phyloP scores from a whole-genome alignment of 2,797 vertebrate genomes.

The Tauraco hartlaubi region DNA sequence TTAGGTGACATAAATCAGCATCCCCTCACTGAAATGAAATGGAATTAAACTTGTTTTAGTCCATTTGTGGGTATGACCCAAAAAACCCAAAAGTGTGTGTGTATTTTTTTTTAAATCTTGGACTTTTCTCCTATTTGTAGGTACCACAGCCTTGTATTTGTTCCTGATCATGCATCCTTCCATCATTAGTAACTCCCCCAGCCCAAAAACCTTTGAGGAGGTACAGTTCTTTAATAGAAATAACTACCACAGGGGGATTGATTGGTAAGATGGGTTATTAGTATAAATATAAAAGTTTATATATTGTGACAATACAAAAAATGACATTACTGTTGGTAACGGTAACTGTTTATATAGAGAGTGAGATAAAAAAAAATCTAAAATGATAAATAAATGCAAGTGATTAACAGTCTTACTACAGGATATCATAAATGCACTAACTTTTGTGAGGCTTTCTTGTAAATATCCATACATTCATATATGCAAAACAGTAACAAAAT shows the following conservation, averaged over 20 bases:
- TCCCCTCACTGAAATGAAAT: neutral
- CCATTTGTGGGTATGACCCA: neutral
- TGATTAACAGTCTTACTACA: neutral
- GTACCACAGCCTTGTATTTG: constrained; percentile 97
- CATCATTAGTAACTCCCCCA: constrained; percentile 97
- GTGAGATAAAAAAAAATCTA: neutral
- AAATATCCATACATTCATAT: neutral
- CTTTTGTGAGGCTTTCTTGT: neutral
- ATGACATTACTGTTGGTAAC: constrained; percentile 55
- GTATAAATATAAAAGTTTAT: constrained; percentile 81
- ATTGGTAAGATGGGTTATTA: constrained; percentile 93
- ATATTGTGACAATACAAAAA: constrained; percentile 75
- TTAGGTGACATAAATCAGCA: neutral
- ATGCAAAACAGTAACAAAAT: neutral
- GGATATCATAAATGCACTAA: neutral
- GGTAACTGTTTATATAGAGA: constrained; percentile 18
- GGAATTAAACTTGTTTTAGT: neutral
- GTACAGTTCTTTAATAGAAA: constrained; percentile 99
- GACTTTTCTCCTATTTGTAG: constrained; percentile 79
- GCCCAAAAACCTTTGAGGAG: constrained; percentile 97
- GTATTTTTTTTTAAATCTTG: constrained; percentile 6
- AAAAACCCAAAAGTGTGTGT: neutral
- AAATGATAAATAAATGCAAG: neutral
- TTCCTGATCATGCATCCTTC: constrained; percentile 98
- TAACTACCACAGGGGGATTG: constrained; percentile 99